phyloP scores from a whole-genome alignment of 2,113 vertebrate genomes.

The Tyrannus savana region DNA sequence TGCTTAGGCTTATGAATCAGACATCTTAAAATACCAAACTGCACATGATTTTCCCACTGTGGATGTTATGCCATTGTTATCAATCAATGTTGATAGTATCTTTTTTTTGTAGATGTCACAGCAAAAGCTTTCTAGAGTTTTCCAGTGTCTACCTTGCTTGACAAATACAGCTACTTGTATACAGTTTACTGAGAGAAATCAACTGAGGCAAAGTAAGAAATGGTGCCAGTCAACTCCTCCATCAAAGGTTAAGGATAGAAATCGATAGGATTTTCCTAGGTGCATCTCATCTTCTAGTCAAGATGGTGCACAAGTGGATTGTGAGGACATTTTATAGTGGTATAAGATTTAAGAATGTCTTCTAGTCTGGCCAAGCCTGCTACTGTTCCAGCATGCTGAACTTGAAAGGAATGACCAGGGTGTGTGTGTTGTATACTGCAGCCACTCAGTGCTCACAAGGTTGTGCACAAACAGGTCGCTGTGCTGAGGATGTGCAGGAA shows the following conservation, averaged over 20 bases:
- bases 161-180: neutral
- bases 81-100: neutral
- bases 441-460: neutral
- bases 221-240: neutral
- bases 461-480: fast-evolving
- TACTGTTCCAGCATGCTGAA: neutral
- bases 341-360: neutral
- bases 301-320: neutral
- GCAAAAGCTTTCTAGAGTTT: neutral
- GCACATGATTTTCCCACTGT: neutral
- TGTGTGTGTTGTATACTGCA: fast-evolving
- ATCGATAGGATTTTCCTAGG: neutral
- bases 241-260: neutral
- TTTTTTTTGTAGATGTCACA: neutral
- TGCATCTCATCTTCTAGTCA: neutral
- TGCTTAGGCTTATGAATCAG: neutral
- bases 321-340: neutral
- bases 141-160: neutral
- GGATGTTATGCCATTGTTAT: neutral
- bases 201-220: neutral
- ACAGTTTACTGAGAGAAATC: neutral
- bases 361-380: neutral
- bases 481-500: neutral
- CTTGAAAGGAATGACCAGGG: neutral
- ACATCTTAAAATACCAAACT: neutral